Base-by-base conservation (phyloP, 2,888 invertebrate genomes). In the Dasypolia templi region DNA sequence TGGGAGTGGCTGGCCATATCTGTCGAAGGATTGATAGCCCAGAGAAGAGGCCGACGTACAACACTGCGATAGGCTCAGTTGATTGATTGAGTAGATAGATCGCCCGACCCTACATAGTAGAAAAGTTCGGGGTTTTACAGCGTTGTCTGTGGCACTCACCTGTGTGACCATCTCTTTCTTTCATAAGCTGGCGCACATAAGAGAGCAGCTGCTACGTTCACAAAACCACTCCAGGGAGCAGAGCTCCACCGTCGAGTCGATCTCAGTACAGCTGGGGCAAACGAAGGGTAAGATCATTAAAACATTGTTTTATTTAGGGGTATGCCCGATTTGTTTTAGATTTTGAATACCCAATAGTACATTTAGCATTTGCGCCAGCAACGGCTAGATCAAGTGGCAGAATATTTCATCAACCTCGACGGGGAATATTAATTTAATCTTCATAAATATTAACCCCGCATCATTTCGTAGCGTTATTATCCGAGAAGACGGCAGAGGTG, bases 401-500 rank as follows among this genome's bases (percentile, higher is more conserved):
- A 51, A 53, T 55, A n/a, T 64, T 19, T 4, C 3, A n/a, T n/a
- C 3, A 0, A 32, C 32, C 32, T 53, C 17, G 32, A n/a, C 5
- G 2, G 11, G 17, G 9, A 74, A 32, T 32, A 26, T 42, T 49
- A 3, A 22, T 19, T 49, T 19, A 42, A 61, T 22, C 5, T 42
- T 19, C 17, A 9, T 44, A 7, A 55, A 46, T 77, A 55, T n/a
- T 7, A 42, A 56, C 3, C 19, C 1, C 0, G 4, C 14, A 26
- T 51, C 12, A 17, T 51, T 39, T 70, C 82, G 9, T 74, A 94
- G 94, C 65, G 5, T 55, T 89, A 59, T 64, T 94, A 42, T 79
- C 84, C 0, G 90, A 91, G 12, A 92, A 92, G 77, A 82, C 84
- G 0, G 76, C 82, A 4, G 91, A 92, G 78, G 42, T 94, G 70